Conservation (phyloP, 2,888 invertebrate genomes). For the Oscheius sp. region DNA sequence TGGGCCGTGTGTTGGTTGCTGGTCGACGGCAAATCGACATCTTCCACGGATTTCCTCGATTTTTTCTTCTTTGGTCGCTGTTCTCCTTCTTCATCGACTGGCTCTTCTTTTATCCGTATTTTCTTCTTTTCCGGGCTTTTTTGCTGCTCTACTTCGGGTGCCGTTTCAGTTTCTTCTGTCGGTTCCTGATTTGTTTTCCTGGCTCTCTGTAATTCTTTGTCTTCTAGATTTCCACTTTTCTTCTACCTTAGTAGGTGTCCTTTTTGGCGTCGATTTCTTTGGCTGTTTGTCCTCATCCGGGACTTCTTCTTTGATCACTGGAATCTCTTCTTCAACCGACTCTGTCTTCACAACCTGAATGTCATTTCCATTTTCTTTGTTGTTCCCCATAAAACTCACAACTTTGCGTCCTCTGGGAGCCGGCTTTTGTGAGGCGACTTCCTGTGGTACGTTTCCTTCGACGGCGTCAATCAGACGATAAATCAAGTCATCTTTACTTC, state of each 20-base stretch:
- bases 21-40: too few species aligned
- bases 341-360: background rate
- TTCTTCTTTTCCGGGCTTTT: constrained; percentile 15
- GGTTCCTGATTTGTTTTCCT: background rate
- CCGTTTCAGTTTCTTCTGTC: background rate
- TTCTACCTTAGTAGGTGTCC: background rate
- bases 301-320: background rate
- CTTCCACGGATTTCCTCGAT: constrained; percentile 5
- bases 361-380: background rate
- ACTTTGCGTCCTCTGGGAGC: background rate
- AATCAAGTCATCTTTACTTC: constrained; percentile 41
- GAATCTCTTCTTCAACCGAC: background rate
- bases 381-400: background rate
- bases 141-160: background rate
- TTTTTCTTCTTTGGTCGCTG: constrained; percentile 4
- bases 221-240: background rate
- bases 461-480: constrained; percentile 47
- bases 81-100: background rate
- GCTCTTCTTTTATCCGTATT: background rate
- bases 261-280: constrained; percentile 1
- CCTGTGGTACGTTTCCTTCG: background rate
- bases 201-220: background rate
- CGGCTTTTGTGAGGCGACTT: background rate
- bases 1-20: background rate
- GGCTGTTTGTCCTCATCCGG: constrained; percentile 3